Conservation (phyloP, 2,888 invertebrate species). For the Creontiades dilutus region DNA sequence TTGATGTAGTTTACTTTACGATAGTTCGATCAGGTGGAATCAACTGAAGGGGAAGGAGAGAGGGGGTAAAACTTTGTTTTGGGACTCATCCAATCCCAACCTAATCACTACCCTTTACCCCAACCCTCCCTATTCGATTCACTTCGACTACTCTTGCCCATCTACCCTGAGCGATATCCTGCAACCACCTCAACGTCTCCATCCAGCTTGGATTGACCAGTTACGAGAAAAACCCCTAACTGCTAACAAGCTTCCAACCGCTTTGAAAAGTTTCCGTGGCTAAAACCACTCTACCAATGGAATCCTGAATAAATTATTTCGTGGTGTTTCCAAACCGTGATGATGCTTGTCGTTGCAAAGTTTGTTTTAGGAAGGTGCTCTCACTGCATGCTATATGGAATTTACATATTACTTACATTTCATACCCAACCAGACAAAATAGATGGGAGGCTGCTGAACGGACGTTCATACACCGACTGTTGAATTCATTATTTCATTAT, state of each 20-base stretch:
- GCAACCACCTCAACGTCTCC: neutral
- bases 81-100: conserved; percentile 71
- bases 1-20: conserved; percentile 69
- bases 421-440: too few species aligned
- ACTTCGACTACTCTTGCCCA: conserved; percentile 5
- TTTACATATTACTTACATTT: too few species aligned
- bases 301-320: neutral
- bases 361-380: too few species aligned
- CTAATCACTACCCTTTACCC: conserved; percentile 64
- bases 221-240: conserved; percentile 23
- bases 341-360: neutral
- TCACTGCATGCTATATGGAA: too few species aligned
- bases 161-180: conserved; percentile 10
- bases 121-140: conserved; percentile 9
- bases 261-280: neutral
- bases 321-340: neutral
- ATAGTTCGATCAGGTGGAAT: conserved; percentile 71
- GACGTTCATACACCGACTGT: too few species aligned
- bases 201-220: conserved; percentile 2
- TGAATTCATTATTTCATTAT: too few species aligned
- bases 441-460: too few species aligned
- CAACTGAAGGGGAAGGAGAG: conserved; percentile 41
- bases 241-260: conserved; percentile 21
- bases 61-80: conserved; percentile 66
- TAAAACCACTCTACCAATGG: neutral